Conservation (phyloP, 2,888 invertebrate genomes). For the Macrostomum cliftonense region DNA sequence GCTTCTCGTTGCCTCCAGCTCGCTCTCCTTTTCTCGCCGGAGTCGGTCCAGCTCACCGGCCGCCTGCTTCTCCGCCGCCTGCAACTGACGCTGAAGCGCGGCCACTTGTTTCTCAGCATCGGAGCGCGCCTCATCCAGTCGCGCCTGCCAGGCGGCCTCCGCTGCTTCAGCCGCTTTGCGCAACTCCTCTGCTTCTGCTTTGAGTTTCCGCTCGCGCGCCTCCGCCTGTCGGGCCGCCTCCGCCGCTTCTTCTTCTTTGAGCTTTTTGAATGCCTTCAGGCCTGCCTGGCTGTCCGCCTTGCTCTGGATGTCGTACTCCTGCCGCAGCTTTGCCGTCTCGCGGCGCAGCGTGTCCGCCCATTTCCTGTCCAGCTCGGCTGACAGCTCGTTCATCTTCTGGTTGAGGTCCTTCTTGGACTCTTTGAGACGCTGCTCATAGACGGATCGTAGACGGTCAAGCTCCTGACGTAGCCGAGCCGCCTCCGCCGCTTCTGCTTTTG, state of each 20-base stretch:
- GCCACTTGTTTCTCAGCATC: constrained; percentile 19
- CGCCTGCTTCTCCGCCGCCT: constrained; percentile 14
- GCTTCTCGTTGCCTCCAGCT: neutral
- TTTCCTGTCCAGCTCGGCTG: constrained; percentile 24
- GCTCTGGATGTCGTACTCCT: constrained; percentile 24
- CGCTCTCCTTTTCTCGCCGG: constrained; percentile 1
- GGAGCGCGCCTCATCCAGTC: constrained; percentile 20
- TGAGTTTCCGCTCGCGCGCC: constrained; percentile 17
- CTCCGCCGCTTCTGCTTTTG: neutral
- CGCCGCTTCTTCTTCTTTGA: constrained; percentile 24
- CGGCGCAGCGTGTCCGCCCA: constrained; percentile 30
- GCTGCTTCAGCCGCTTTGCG: constrained; percentile 16
- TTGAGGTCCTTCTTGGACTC: constrained; percentile 22
- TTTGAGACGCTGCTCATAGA: constrained; percentile 21
- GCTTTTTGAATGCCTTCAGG: constrained; percentile 21
- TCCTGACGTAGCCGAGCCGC: constrained; percentile 12
- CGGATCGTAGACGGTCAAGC: constrained; percentile 20
- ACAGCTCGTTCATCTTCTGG: constrained; percentile 20
- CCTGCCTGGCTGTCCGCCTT: constrained; percentile 28
- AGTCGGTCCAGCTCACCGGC: neutral
- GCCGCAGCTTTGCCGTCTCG: constrained; percentile 22
- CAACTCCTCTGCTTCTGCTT: constrained; percentile 19
- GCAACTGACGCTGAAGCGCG: constrained; percentile 8
- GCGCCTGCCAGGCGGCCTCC: constrained; percentile 14
- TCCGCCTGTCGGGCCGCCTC: constrained; percentile 17